phyloP scores from a whole-genome alignment of 2,888 invertebrate genomes.

The Desoria tigrina region DNA sequence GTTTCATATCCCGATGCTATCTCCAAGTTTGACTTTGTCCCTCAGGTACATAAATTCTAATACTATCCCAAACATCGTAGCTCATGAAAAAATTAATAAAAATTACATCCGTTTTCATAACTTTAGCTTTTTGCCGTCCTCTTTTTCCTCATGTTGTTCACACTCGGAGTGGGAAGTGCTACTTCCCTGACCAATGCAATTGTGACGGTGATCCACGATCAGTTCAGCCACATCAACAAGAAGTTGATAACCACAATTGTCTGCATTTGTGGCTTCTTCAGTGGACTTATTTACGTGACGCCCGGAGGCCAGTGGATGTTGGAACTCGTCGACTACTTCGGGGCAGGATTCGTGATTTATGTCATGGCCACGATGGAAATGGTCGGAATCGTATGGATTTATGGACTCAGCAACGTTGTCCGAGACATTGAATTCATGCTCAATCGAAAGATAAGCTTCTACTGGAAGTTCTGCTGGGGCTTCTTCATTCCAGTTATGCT shows the following conservation, averaged over 20 bases:
- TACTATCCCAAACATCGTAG: too few relatives aligned
- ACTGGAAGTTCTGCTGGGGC: slow-evolving; percentile 82
- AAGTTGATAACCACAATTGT: slow-evolving; percentile 65
- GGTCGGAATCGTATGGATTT: slow-evolving; percentile 63
- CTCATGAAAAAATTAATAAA: background rate
- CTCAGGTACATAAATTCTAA: slow-evolving; percentile 64
- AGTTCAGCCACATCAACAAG: slow-evolving; percentile 65
- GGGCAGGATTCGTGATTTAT: slow-evolving; percentile 66
- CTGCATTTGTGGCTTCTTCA: slow-evolving; percentile 63
- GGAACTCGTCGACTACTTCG: slow-evolving; percentile 65
- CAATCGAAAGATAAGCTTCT: slow-evolving; percentile 67
- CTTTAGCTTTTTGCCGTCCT: slow-evolving; percentile 72
- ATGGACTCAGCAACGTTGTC: slow-evolving; percentile 64
- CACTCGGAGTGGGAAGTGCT: slow-evolving; percentile 73
- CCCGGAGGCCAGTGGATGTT: slow-evolving; percentile 69
- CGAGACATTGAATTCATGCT: slow-evolving; percentile 80
- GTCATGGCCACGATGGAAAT: slow-evolving; percentile 64
- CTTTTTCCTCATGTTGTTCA: slow-evolving; percentile 79
- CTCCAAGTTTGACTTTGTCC: slow-evolving; percentile 71
- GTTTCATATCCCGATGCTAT: slow-evolving; percentile 83
- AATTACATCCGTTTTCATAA: background rate
- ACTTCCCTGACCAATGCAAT: slow-evolving; percentile 70
- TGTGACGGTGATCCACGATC: slow-evolving; percentile 69
- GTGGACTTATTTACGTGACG: slow-evolving; percentile 73
- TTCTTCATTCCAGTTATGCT: slow-evolving; percentile 70